Conservation (phyloP, 2,113 vertebrate species). For the Podarcis cretensis region DNA sequence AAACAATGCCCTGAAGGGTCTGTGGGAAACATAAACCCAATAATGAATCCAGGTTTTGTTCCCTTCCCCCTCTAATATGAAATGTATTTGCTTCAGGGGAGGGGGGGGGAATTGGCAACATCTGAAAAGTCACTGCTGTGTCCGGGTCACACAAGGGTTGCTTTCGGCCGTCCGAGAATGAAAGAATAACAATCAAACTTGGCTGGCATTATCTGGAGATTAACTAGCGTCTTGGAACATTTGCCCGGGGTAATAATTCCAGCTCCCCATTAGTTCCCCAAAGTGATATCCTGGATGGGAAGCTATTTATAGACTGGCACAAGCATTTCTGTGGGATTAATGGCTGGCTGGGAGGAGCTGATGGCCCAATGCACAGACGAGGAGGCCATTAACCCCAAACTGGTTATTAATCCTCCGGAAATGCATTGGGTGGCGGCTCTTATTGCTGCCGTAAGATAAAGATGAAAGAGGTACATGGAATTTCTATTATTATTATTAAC, state of each 20-base stretch:
- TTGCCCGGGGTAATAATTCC: constrained; percentile 22
- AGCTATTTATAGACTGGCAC: constrained; percentile 38
- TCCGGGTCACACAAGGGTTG: constrained; percentile 26
- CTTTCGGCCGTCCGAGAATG: not conserved
- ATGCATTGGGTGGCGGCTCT: not conserved
- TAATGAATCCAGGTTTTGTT: not conserved
- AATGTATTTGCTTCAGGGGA: not conserved
- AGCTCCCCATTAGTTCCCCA: not conserved
- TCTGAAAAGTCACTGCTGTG: constrained; percentile 6
- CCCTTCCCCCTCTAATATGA: not conserved
- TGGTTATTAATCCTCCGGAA: constrained; percentile 24
- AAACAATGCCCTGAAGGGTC: not conserved
- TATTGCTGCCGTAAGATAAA: not conserved
- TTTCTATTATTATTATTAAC: not conserved
- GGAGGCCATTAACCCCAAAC: constrained; percentile 1
- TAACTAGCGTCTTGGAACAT: constrained; percentile 4
- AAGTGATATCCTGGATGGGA: constrained; percentile 21
- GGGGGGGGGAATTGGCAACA: not conserved
- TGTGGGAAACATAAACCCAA: constrained; percentile 2
- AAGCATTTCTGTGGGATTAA: constrained; percentile 25
- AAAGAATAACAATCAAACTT: not conserved
- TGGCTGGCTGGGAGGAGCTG: not conserved
- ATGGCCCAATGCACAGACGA: not conserved
- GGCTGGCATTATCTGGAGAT: not conserved
- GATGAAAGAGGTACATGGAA: constrained; percentile 22